phyloP scores from a whole-genome alignment of 2,888 invertebrate genomes.

The Drosophila buzzatii region DNA sequence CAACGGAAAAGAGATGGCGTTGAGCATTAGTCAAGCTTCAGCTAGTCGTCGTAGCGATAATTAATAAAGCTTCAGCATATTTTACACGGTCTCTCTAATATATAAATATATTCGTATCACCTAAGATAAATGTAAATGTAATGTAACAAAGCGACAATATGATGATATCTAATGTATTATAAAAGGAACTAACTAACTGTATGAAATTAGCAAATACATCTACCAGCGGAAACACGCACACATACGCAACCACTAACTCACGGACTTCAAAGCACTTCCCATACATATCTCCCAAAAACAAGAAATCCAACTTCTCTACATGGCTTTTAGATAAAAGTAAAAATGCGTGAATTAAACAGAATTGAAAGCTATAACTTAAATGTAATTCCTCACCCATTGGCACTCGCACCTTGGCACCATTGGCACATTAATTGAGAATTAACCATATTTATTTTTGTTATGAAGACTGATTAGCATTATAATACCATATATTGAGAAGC shows the following conservation, averaged over 20 bases:
- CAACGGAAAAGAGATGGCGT: slow-evolving; percentile 1
- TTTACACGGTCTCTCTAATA: slow-evolving; percentile 63
- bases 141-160: slow-evolving; percentile 79
- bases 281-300: slow-evolving; percentile 53
- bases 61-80: slow-evolving; percentile 70
- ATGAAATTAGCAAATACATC: slow-evolving; percentile 48
- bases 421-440: slow-evolving; percentile 34
- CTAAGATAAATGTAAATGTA: slow-evolving; percentile 74
- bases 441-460: slow-evolving; percentile 67
- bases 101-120: slow-evolving; percentile 27
- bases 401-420: slow-evolving; percentile 45
- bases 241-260: slow-evolving; percentile 54
- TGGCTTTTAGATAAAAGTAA: slow-evolving; percentile 38
- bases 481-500: slow-evolving; percentile 35
- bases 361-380: slow-evolving; percentile 20
- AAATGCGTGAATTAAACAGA: slow-evolving; percentile 24
- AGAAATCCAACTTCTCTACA: slow-evolving; percentile 38
- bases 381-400: slow-evolving; percentile 46
- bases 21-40: slow-evolving; percentile 68
- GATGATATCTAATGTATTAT: slow-evolving; percentile 73
- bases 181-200: slow-evolving; percentile 52
- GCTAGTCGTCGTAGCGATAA: slow-evolving; percentile 71
- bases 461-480: slow-evolving; percentile 80
- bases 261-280: slow-evolving; percentile 59
- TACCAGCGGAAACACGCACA: slow-evolving; percentile 42